A percentile compares a stretch with the other conserved stretches of the same genome.
phyloP scores from a whole-genome alignment of 1,140 invertebrate species.

The Drosophila azteca region DNA sequence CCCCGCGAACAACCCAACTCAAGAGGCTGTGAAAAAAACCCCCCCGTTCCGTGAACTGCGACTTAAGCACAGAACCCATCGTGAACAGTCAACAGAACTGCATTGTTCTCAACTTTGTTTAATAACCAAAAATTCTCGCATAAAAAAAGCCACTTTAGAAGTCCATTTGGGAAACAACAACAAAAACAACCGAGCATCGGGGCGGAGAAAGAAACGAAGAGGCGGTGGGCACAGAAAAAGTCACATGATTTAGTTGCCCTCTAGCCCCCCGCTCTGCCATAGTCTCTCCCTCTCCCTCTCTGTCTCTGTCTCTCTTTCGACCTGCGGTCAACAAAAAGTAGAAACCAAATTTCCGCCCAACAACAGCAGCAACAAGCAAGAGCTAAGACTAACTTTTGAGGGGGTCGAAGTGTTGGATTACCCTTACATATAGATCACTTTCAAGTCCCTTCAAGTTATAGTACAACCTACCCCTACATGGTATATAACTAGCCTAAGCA shows the following conservation, averaged over 20 bases:
- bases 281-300: conserved; percentile 16
- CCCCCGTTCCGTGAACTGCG: conserved; percentile 35
- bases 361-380: conserved; percentile 29
- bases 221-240: conserved; percentile 47
- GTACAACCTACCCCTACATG: too few relatives aligned
- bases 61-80: conserved; percentile 30
- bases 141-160: conserved; percentile 52
- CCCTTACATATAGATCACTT: too few relatives aligned
- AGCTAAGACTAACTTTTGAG: too few relatives aligned
- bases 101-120: conserved; percentile 69
- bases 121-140: conserved; percentile 71
- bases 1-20: conserved; percentile 5
- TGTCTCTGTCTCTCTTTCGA: conserved; percentile 25
- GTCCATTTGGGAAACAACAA: conserved; percentile 30
- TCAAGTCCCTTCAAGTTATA: too few relatives aligned
- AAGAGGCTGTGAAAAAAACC: conserved; percentile 9
- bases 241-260: conserved; percentile 76
- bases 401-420: too few relatives aligned
- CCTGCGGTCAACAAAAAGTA: conserved; percentile 40
- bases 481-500: too few relatives aligned
- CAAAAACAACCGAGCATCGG: too few relatives aligned
- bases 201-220: too few relatives aligned
- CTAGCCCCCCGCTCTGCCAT: conserved; percentile 1
- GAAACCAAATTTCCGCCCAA: conserved; percentile 65
- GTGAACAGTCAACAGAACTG: conserved; percentile 55